These are phyloP conservation scores for Desoria tigrina DNA, from an alignment of 2,888 invertebrate genomes.

Conservation along the genomic window DNA sequence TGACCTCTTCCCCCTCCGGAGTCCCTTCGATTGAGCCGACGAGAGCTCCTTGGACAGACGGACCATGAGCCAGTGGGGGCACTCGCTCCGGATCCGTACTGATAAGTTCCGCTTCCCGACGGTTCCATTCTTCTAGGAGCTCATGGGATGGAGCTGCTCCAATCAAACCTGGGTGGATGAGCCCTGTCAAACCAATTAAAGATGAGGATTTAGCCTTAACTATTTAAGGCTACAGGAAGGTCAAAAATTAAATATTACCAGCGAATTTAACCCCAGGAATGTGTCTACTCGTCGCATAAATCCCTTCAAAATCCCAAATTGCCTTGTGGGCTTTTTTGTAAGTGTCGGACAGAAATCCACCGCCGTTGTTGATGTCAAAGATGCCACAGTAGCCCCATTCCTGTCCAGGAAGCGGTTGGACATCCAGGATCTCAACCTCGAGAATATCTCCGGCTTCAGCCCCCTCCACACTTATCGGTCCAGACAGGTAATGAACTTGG, in stretches of 20 bases:
- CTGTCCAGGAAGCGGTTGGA: conserved; percentile 37
- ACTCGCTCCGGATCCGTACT: conserved; percentile 18
- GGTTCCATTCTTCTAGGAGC: conserved; percentile 39
- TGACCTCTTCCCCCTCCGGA: conserved; percentile 20
- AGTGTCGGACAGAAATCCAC: conserved; percentile 21
- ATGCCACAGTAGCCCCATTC: conserved; percentile 45
- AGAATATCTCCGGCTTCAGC: conserved; percentile 45
- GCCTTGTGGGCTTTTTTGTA: conserved; percentile 36
- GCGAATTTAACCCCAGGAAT: conserved; percentile 44
- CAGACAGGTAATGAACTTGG: conserved; percentile 34
- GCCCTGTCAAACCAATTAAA: no score
- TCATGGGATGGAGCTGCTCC: conserved; percentile 37
- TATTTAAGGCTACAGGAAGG: no score
- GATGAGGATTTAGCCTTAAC: no score
- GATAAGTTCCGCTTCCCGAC: conserved; percentile 33
- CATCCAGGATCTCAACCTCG: conserved; percentile 45
- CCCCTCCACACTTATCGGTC: conserved; percentile 41
- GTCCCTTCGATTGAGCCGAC: conserved; percentile 36
- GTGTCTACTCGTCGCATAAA: conserved; percentile 43
- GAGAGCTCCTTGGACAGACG: conserved; percentile 19
- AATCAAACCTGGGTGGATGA: conserved; percentile 45
- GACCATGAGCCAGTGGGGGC: conserved; percentile 36
- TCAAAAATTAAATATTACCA: no score
- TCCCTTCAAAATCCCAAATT: no score
- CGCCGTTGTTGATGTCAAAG: conserved; percentile 28